A percentile compares a stretch with the other conserved stretches of the same genome.
These are phyloP conservation scores for Nothoprocta perdicaria DNA, from an alignment of 2,113 vertebrate genomes.

Conservation along the genomic window DNA sequence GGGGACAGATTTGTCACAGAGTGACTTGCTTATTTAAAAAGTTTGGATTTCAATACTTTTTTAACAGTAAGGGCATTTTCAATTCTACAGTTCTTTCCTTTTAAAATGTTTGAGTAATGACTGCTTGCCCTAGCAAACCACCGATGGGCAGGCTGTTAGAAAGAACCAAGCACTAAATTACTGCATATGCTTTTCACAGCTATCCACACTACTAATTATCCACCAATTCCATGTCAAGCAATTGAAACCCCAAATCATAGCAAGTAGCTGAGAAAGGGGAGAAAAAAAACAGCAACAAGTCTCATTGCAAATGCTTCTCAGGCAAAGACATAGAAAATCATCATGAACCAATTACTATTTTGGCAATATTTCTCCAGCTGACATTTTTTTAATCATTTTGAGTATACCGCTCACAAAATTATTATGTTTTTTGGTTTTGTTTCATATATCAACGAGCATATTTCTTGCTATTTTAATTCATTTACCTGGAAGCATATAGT, in stretches of 20 bases:
- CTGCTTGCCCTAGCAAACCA: constrained; percentile 22
- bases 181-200: constrained; percentile 46
- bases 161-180: constrained; percentile 56
- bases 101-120: constrained; percentile 31
- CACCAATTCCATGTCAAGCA: constrained; percentile 36
- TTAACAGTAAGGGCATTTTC: constrained; percentile 8
- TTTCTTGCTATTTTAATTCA: neutral
- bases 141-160: constrained; percentile 47
- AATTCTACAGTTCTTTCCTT: neutral
- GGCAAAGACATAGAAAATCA: neutral
- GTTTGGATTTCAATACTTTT: neutral
- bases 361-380: neutral
- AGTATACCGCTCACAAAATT: neutral
- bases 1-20: neutral
- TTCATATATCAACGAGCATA: neutral
- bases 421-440: neutral
- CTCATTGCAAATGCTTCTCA: constrained; percentile 14
- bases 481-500: neutral
- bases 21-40: neutral
- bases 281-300: neutral
- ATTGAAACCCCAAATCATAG: constrained; percentile 43
- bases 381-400: neutral
- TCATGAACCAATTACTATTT: neutral
- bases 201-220: constrained; percentile 60
- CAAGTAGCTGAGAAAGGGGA: neutral